Evolutionary conservation across 2,113 vertebrate species (phyloP).

Genomic region (Euleptes europaea): DNA sequence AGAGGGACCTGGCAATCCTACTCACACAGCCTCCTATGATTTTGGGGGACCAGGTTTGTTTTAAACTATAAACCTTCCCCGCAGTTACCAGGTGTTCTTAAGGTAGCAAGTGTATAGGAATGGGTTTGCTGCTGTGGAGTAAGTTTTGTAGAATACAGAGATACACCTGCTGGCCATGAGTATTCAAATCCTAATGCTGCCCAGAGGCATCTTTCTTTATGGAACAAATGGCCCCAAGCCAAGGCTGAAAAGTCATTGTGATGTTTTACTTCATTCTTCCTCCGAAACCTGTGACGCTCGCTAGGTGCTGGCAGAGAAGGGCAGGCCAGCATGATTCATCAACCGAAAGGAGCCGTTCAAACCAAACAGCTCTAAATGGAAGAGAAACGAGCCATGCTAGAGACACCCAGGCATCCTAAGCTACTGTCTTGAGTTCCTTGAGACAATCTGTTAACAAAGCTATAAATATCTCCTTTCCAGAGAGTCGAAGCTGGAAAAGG

Average conservation of each 20-base stretch:
- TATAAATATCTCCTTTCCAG: slow-evolving; percentile 28
- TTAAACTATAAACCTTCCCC: too few relatives aligned
- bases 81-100: too few relatives aligned
- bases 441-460: not conserved
- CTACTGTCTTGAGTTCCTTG: slow-evolving; percentile 10
- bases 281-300: not conserved
- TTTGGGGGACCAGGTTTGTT: too few relatives aligned
- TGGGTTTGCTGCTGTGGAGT: too few relatives aligned
- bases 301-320: not conserved
- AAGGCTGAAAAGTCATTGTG: not conserved
- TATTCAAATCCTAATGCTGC: too few relatives aligned
- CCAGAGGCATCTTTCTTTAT: not conserved
- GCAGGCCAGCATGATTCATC: not conserved
- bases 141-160: too few relatives aligned
- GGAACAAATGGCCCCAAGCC: not conserved
- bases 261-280: slow-evolving; percentile 9
- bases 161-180: not conserved
- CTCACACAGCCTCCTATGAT: too few relatives aligned
- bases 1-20: too few relatives aligned
- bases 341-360: not conserved
- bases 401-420: not conserved
- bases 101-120: too few relatives aligned
- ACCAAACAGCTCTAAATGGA: not conserved
- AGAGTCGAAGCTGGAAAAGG: slow-evolving; percentile 5
- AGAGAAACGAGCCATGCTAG: not conserved